These are phyloP conservation scores for Neosilurus hyrtlii DNA, from an alignment of 2,797 vertebrate species.

Conservation along the genomic window DNA sequence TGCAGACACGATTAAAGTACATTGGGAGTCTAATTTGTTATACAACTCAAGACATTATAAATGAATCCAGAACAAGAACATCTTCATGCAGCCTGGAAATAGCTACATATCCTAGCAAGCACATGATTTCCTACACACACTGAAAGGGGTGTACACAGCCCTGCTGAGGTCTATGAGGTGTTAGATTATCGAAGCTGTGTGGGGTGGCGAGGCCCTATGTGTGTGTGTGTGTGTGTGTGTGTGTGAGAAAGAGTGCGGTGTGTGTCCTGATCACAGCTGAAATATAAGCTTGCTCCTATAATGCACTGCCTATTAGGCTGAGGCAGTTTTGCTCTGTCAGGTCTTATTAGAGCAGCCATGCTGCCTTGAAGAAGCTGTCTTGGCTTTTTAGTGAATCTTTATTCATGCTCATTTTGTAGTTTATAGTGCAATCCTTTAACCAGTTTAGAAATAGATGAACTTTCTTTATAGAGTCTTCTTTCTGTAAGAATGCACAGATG, in stretches of 20 bases:
- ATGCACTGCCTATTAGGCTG: slow-evolving; percentile 40
- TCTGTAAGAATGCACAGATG: neutral
- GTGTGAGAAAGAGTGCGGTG: neutral
- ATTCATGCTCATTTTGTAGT: slow-evolving; percentile 24
- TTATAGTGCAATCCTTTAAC: slow-evolving; percentile 15
- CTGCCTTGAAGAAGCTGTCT: neutral
- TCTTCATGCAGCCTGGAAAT: neutral
- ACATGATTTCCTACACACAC: neutral
- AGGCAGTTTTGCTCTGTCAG: slow-evolving; percentile 35
- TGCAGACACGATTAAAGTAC: neutral
- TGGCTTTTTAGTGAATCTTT: slow-evolving; percentile 13
- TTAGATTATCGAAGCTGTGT: slow-evolving; percentile 35
- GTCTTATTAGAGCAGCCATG: slow-evolving; percentile 36
- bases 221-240: neutral
- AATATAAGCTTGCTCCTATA: slow-evolving; percentile 34
- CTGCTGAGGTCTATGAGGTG: slow-evolving; percentile 18
- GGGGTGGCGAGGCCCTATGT: slow-evolving; percentile 7
- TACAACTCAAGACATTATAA: neutral
- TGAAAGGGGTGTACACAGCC: slow-evolving; percentile 9
- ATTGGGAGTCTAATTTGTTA: neutral
- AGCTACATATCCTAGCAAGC: neutral
- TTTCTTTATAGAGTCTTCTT: neutral
- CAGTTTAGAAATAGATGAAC: neutral
- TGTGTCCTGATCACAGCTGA: slow-evolving; percentile 25
- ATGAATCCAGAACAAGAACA: neutral